Evolutionary conservation across 2,797 vertebrate genomes (phyloP), one percentile per base, ranked within the genome.

Genomic region (Muscicapa comitata): DNA sequence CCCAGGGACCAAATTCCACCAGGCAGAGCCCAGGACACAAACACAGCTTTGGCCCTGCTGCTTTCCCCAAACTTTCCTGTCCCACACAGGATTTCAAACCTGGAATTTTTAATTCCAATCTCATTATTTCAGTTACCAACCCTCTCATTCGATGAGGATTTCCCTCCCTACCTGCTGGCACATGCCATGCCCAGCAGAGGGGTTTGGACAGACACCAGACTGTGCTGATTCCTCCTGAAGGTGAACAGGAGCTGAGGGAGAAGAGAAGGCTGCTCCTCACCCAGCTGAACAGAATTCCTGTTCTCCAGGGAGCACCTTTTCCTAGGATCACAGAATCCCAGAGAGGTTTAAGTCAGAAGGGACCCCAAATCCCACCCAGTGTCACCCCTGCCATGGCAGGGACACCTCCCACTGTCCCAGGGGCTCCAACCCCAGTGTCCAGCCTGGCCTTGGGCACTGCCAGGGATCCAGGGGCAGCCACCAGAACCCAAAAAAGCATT

Each of bases 341-440:
- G 12, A 5, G 3, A 2, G 24, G 35, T 11, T 20, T 57, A 35
- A 50, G 51, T 20, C 2, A 31, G 26, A 55, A 47, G 4, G 37
- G 33, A 38, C 3, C 48, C 0, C 0, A 54, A 9, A 54, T 0
- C 1, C 1, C 47, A 1, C 1, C 24, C 47, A 31, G 0, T 11
- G 0, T 25, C 45, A 13, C 1, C 20, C 31, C n/a, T 5, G n/a
- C 66, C 55, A 9, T 12, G 67, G 37, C 79, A 62, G 57, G 38
- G 47, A 62, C 57, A 26, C 28, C n/a, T 71, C 1, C 21, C 79
- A 4, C 67, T 47, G 33, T 4, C 18, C 79, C 78, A 51, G 37
- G 25, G 25, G 65, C 54, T 43, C 38, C 61, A 4, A 10, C 21
- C 61, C 50, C n/a, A 31, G 0, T 58, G 37, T 25, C 54, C 66